Evolutionary conservation across 1,140 invertebrate species (phyloP).

Genomic region (Cydia strobilella): DNA sequence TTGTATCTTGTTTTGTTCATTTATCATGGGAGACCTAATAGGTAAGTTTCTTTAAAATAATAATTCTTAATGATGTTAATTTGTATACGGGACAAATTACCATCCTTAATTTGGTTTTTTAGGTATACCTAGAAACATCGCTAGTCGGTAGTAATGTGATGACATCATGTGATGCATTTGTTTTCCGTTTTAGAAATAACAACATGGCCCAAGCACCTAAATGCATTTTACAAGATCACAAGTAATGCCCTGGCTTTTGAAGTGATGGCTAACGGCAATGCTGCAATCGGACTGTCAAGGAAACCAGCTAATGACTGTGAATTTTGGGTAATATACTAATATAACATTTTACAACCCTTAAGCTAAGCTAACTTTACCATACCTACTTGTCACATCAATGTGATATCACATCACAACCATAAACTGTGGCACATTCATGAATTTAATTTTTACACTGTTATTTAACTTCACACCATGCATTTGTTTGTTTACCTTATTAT

Average conservation of each 20-base stretch:
- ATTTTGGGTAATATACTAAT: conserved; percentile 18
- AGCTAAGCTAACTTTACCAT: background rate
- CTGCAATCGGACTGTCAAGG: conserved; percentile 30
- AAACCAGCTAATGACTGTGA: conserved; percentile 29
- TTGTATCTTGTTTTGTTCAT: background rate
- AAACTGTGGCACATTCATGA: background rate
- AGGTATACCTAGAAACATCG: no score
- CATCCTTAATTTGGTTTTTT: background rate
- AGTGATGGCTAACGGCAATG: conserved; percentile 30
- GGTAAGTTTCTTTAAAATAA: background rate
- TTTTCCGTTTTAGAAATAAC: conserved; percentile 23
- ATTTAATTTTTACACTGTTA: no score
- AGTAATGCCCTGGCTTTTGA: conserved; percentile 31
- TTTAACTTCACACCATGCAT: no score
- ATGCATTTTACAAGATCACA: conserved; percentile 29
- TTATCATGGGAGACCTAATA: background rate
- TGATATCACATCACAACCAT: no score
- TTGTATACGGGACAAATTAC: background rate
- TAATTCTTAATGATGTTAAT: background rate
- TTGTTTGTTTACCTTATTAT: no score
- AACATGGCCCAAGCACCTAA: conserved; percentile 34
- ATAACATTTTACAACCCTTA: background rate
- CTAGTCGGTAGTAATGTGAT: background rate
- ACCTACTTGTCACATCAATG: background rate
- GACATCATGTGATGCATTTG: background rate